A percentile compares a stretch with the other conserved stretches of the same genome.
Evolutionary conservation across 2,888 invertebrate species (phyloP).

Genomic region (Tachystola acroxantha): DNA sequence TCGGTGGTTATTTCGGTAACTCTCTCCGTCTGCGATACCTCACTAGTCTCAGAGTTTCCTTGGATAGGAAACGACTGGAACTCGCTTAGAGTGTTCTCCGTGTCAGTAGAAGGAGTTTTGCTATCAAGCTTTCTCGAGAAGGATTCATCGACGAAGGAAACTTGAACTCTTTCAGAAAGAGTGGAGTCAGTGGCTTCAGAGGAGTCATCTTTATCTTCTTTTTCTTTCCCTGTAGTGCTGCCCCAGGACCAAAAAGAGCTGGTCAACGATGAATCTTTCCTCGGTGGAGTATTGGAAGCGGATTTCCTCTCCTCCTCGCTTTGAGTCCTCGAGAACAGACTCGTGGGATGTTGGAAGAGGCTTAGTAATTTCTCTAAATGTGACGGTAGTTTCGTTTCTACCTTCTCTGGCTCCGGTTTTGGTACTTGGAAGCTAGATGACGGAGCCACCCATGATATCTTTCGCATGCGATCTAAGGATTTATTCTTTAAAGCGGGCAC

Average conservation of each 20-base stretch:
- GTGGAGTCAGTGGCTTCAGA: slow-evolving; percentile 68
- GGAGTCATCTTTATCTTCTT: slow-evolving; percentile 41
- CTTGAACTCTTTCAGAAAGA: slow-evolving; percentile 65
- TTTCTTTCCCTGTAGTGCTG: slow-evolving; percentile 40
- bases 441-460: slow-evolving; percentile 80
- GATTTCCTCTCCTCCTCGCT: slow-evolving; percentile 64
- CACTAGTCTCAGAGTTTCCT: slow-evolving; percentile 33
- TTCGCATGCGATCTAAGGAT: slow-evolving; percentile 67
- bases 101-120: slow-evolving; percentile 69
- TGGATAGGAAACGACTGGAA: slow-evolving; percentile 55
- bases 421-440: slow-evolving; percentile 61
- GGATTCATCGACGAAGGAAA: slow-evolving; percentile 65
- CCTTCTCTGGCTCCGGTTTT: slow-evolving; percentile 48
- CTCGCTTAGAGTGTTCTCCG: slow-evolving; percentile 67
- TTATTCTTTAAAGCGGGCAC: slow-evolving; percentile 65
- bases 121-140: slow-evolving; percentile 66
- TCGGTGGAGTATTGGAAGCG: slow-evolving; percentile 57
- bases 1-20: slow-evolving; percentile 71
- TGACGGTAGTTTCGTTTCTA: slow-evolving; percentile 65
- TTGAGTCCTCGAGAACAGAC: slow-evolving; percentile 73
- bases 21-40: slow-evolving; percentile 25
- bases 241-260: slow-evolving; percentile 75
- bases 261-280: slow-evolving; percentile 61
- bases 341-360: slow-evolving; percentile 81
- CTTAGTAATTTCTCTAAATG: slow-evolving; percentile 82